Evolutionary conservation across 2,888 invertebrate species (phyloP).

Genomic region (Neelides folsomi): DNA sequence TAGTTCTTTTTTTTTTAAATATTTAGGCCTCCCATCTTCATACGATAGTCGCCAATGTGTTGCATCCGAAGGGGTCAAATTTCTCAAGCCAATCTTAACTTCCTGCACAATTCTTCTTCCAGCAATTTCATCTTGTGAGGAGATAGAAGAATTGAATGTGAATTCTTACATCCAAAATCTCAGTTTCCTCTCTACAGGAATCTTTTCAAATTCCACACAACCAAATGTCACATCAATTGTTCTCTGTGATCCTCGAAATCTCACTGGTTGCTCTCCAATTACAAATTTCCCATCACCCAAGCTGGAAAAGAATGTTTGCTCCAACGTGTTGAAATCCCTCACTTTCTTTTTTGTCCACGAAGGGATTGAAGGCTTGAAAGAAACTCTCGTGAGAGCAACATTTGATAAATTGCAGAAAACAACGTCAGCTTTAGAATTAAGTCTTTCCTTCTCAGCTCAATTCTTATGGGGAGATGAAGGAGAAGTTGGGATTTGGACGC

Average conservation of each 20-base stretch:
- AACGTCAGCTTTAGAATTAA: too few relatives aligned
- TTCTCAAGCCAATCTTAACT: constrained; percentile 37
- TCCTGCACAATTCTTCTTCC: constrained; percentile 37
- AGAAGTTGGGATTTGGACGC: constrained; percentile 32
- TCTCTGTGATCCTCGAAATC: not conserved
- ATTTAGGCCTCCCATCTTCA: constrained; percentile 36
- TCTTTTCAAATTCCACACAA: too few relatives aligned
- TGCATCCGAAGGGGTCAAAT: constrained; percentile 38
- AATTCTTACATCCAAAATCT: constrained; percentile 15
- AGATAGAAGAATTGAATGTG: constrained; percentile 30
- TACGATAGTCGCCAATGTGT: constrained; percentile 37
- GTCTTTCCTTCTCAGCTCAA: too few relatives aligned
- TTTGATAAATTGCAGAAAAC: constrained; percentile 36
- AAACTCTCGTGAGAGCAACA: constrained; percentile 38
- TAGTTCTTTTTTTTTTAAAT: too few relatives aligned
- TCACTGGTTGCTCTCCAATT: constrained; percentile 3
- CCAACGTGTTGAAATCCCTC: constrained; percentile 37
- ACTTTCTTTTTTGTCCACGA: constrained; percentile 40
- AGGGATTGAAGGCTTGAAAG: constrained; percentile 42
- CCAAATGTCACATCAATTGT: too few relatives aligned
- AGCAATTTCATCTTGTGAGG: constrained; percentile 32
- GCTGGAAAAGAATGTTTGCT: constrained; percentile 34
- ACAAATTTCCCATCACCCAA: constrained; percentile 7
- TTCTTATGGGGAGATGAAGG: constrained; percentile 6
- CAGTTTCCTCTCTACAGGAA: constrained; percentile 5